Percentiles rank a stretch among this genome's conserved stretches.
These are phyloP conservation scores for Centruroides vittatus DNA, from an alignment of 1,140 invertebrate species.

Conservation along the genomic window DNA sequence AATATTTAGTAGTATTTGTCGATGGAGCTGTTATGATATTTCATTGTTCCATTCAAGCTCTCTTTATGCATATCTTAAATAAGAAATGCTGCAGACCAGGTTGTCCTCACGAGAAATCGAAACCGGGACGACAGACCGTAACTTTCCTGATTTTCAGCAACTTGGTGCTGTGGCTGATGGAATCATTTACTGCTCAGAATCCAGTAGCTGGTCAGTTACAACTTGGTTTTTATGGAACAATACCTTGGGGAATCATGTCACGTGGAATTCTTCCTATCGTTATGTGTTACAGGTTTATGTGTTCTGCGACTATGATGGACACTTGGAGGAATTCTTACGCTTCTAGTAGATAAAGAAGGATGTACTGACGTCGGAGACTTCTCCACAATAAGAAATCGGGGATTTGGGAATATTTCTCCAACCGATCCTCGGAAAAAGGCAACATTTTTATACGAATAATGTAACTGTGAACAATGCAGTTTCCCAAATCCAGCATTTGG, in stretches of 20 bases:
- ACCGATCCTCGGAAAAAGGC: no score
- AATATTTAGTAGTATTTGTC: slow-evolving; percentile 34
- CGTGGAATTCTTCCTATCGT: slow-evolving; percentile 45
- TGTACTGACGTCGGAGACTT: no score
- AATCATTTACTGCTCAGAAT: slow-evolving; percentile 49
- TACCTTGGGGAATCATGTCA: slow-evolving; percentile 50
- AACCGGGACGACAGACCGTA: slow-evolving; percentile 49
- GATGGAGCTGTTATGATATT: slow-evolving; percentile 36
- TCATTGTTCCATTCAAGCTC: slow-evolving; percentile 30
- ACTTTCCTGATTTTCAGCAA: slow-evolving; percentile 53
- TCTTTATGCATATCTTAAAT: slow-evolving; percentile 12
- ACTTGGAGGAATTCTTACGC: slow-evolving; percentile 37
- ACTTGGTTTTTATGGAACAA: slow-evolving; percentile 44
- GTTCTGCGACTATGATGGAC: slow-evolving; percentile 47
- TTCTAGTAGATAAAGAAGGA: no score
- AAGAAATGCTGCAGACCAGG: slow-evolving; percentile 3
- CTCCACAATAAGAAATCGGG: no score
- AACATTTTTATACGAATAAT: no score
- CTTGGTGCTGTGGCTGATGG: slow-evolving; percentile 49
- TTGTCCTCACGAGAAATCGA: slow-evolving; percentile 23
- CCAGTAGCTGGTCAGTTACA: slow-evolving; percentile 42
- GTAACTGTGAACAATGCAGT: no score
- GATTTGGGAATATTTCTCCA: no score
- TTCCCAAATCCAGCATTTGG: no score
- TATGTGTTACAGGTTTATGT: slow-evolving; percentile 55